Base-by-base conservation (phyloP, 2,113 vertebrate species). In the Kryptolebias marmoratus region DNA sequence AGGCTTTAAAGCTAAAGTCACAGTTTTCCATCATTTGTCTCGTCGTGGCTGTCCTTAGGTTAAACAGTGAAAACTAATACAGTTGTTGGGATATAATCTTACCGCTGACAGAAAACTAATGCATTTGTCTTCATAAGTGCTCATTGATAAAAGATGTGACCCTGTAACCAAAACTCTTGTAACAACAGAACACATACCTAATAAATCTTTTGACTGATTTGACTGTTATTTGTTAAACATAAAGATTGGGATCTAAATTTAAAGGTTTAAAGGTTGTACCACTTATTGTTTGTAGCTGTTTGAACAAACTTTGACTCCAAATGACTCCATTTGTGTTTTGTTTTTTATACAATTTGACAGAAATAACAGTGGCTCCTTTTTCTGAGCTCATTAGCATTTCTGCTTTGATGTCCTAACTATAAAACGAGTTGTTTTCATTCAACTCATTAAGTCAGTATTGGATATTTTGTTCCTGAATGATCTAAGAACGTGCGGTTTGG, bases 401-500 rank as follows among this genome's bases (percentile, higher is more conserved):
- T 45, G 10, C 27, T 55, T 0, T 54, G 14, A 56, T 62, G 44
- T 50, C 31, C 59, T 53, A 28, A 42, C 10, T 63, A 36, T 71
- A 31, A n/a, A 68, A 64, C 58, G 1, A 59, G 30, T 28, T 59
- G 50, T 22, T 64, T 65, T 54, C 30, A 8, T 45, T 44, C 45
- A 52, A 32, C 39, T 60, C 2, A 58, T 32, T 59, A 49, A 63
- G 31, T 36, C 50, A 53, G 28, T 52, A 47, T 68, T 72, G 72
- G 54, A 69, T 59, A 57, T 53, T 45, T 53, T 67, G 57, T 54
- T 64, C 42, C 9, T 2, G 4, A 54, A 31, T 59, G 59, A 48
- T 68, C 36, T 68, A n/a, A 76, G 58, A 48, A 48, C 49, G n/a
- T 44, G 42, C 5, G 2, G 3, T 64, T 72, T 69, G 56, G 3